A percentile compares a stretch with the other conserved stretches of the same genome.
These are phyloP conservation scores for Gallinago nigripennis DNA, from an alignment of 2,797 vertebrate species.

Conservation along the genomic window DNA sequence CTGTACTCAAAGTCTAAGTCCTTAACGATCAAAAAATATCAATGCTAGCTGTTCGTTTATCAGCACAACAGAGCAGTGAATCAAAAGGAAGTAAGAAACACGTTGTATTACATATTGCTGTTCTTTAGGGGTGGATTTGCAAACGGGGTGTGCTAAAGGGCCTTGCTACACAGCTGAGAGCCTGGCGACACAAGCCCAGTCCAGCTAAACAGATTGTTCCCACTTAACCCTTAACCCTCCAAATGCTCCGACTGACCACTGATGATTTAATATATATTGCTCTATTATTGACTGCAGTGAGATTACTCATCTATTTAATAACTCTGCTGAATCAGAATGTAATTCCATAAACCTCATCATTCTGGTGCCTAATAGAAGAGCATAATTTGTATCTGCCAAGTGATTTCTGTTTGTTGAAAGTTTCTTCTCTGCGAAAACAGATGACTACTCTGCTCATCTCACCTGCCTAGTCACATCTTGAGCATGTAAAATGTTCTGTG, in stretches of 20 bases:
- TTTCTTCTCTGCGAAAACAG: neutral
- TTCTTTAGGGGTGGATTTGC: neutral
- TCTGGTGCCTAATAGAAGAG: neutral
- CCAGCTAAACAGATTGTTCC: neutral
- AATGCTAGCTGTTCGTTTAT: neutral
- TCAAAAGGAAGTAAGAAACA: neutral
- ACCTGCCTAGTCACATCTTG: neutral
- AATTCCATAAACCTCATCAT: neutral
- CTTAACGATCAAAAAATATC: neutral
- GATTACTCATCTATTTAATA: conserved; percentile 26
- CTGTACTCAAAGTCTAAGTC: neutral
- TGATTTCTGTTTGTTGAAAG: neutral
- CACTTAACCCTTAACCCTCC: neutral
- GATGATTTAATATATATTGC: neutral
- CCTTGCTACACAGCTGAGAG: neutral
- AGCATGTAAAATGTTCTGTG: neutral
- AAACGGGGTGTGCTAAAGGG: neutral
- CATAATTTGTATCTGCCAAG: neutral
- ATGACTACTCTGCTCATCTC: neutral
- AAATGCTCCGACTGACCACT: neutral
- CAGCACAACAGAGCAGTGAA: neutral
- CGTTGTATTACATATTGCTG: neutral
- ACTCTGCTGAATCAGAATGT: conserved; percentile 7
- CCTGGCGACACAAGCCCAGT: neutral
- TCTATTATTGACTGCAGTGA: neutral